Evolutionary conservation across 2,888 invertebrate genomes (phyloP).

Genomic region (Noctua janthe): DNA sequence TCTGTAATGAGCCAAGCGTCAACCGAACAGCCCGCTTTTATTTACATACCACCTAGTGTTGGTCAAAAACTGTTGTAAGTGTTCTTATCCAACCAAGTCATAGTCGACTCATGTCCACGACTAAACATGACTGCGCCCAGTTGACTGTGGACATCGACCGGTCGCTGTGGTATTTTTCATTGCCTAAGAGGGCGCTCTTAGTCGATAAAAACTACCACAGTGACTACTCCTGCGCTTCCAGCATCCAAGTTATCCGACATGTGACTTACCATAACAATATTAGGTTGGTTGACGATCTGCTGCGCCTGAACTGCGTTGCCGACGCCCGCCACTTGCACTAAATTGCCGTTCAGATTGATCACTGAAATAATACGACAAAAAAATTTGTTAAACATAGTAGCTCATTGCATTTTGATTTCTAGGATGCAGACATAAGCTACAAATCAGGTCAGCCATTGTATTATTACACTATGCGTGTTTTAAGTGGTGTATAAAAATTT

Average conservation of each 20-base stretch:
- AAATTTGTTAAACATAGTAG: background rate
- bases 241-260: background rate
- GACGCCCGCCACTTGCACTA: slow-evolving; percentile 92
- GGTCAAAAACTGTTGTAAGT: background rate
- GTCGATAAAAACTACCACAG: background rate
- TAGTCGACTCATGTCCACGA: background rate
- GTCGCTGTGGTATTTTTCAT: background rate
- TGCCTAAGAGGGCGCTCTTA: background rate
- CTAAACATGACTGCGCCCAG: background rate
- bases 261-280: slow-evolving; percentile 93
- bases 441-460: background rate
- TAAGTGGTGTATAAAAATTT: background rate
- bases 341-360: slow-evolving; percentile 94
- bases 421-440: no score
- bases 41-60: background rate
- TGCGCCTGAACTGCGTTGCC: slow-evolving; percentile 85
- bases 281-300: slow-evolving; percentile 92
- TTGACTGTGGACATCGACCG: background rate
- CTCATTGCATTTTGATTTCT: background rate
- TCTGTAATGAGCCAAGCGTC: background rate
- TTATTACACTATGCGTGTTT: background rate
- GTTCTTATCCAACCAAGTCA: background rate
- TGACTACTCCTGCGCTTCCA: background rate
- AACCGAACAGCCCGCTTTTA: background rate
- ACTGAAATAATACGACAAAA: slow-evolving; percentile 83